phyloP scores from a whole-genome alignment of 2,113 vertebrate genomes.

The Sturnira hondurensis region DNA sequence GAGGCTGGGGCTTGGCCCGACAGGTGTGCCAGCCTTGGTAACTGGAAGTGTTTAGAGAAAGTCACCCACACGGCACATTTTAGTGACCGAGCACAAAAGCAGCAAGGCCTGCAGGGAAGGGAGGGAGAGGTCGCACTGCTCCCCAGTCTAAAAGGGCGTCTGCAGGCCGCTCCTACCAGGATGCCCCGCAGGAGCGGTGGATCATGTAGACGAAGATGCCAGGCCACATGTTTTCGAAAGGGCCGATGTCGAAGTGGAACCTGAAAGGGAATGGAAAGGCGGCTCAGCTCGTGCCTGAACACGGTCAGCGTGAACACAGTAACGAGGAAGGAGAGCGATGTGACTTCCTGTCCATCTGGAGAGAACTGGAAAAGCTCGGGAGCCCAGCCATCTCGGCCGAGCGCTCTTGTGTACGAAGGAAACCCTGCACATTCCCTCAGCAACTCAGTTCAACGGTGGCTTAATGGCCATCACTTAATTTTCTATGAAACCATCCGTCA shows the following conservation, averaged over 20 bases:
- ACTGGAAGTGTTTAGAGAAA: background rate
- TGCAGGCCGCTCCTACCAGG: slow-evolving; percentile 84
- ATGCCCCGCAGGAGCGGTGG: slow-evolving; percentile 94
- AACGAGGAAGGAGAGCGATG: background rate
- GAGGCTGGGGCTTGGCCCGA: background rate
- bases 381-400: accelerated
- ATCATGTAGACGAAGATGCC: slow-evolving; percentile 98
- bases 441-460: background rate
- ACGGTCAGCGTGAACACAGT: background rate
- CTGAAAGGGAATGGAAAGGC: slow-evolving; percentile 77
- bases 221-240: slow-evolving; percentile 96
- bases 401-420: background rate
- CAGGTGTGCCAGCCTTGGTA: no score
- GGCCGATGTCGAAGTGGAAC: slow-evolving; percentile 97
- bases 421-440: background rate
- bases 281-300: background rate
- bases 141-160: background rate
- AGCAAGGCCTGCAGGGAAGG: accelerated
- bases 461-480: background rate
- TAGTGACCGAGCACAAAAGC: background rate
- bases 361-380: no score
- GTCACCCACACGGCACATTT: background rate
- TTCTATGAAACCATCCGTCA: background rate
- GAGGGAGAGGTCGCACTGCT: background rate
- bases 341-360: background rate